Base-by-base conservation (phyloP, 2,113 vertebrate species). In the Microcebus tavaratra region DNA sequence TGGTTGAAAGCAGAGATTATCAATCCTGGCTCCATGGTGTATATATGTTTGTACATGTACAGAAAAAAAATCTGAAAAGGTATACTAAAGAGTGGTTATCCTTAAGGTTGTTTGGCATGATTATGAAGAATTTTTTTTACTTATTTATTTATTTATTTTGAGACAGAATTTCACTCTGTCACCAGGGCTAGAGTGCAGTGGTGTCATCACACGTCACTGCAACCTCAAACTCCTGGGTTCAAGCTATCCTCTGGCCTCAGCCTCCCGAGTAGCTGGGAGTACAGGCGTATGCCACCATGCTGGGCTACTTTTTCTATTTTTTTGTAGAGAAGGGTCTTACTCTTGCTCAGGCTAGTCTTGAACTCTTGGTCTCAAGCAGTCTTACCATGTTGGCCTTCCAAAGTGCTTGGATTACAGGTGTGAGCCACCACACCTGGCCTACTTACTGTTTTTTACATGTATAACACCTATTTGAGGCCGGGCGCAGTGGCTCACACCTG, bases 1-100 rank as follows among this genome's bases (percentile, higher is more conserved):
- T 94, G 50, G 17, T 84, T 36, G 83, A 78, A 93, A 68, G 81
- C 8, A 80, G 20, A 92, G n/a, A 81, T 84, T 94, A 48, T 81
- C 45, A 88, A 18, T 72, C 14, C 65, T 86, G n/a, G 72, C 8
- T 82, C 13, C 9, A 68, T 59, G 39, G 3, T 68, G 15, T 84
- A 9, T 75, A 18, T 93, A 45, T 92, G 1, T 88, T 45, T 95
- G 18, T 45, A 29, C 67, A 57, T 45, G 8, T 81, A 18, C 36
- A 65, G 78, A 17, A 79, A 78, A 96, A 83, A 55, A 76, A 48
- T 53, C 67, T 70, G 84, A 94, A 94, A 88, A 65, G 3, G 3
- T 55, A 39, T 50, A 8, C 8, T 31, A 72, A 92, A 85, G 45
- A 61, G 2, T 91, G 31, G 31, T 70, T 94, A 57, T 88, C n/a